Evolutionary conservation across 1,140 invertebrate species (phyloP).

Genomic region (Eufriesea mexicana): DNA sequence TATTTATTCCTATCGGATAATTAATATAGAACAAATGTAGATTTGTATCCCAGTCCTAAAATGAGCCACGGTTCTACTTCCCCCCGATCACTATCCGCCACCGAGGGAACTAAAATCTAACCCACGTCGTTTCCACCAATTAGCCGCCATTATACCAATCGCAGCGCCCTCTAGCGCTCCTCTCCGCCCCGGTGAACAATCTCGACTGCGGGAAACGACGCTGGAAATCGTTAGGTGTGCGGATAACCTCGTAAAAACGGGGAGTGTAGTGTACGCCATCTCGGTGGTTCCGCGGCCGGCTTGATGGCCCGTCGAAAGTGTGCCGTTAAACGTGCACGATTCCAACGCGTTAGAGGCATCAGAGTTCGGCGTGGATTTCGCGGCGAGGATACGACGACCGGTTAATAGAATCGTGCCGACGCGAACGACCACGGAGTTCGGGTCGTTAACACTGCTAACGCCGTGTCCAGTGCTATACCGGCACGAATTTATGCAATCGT

Average conservation of each 20-base stretch:
- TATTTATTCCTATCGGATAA: no score
- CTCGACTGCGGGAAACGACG: not conserved
- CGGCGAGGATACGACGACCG: conserved; percentile 22
- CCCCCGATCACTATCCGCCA: no score
- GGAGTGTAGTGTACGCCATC: not conserved
- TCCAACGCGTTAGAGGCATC: conserved; percentile 9
- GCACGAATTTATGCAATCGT: conserved; percentile 39
- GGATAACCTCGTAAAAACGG: not conserved
- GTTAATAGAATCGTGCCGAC: conserved; percentile 32
- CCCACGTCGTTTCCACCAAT: not conserved
- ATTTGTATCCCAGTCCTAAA: no score
- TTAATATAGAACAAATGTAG: no score
- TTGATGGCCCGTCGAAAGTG: conserved; percentile 1
- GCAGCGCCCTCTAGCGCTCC: not conserved
- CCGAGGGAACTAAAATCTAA: no score
- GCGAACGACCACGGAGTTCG: conserved; percentile 31
- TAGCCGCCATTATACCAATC: not conserved
- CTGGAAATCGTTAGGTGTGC: not conserved
- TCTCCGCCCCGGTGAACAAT: no score
- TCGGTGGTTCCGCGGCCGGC: not conserved
- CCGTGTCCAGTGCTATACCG: conserved; percentile 17
- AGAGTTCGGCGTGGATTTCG: not conserved
- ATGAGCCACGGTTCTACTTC: no score
- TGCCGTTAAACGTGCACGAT: conserved; percentile 7
- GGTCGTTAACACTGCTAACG: conserved; percentile 42